Evolutionary conservation across 2,888 invertebrate species (phyloP).

Genomic region (Sclerodermus sp.): DNA sequence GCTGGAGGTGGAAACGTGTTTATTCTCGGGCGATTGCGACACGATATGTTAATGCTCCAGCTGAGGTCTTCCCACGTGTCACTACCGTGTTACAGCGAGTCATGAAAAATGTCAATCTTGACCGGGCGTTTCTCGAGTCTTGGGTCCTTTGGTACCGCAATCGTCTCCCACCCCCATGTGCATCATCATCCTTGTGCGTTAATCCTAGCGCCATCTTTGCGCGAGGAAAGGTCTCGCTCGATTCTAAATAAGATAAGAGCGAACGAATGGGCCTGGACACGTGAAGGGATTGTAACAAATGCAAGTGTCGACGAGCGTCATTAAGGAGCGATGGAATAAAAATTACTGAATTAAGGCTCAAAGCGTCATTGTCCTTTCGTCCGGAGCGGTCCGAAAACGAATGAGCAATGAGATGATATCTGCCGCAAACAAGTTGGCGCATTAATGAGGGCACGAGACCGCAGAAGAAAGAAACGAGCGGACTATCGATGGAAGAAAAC

Average conservation of each 20-base stretch:
- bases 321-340: constrained; percentile 10
- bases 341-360: constrained; percentile 8
- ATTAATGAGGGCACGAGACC: constrained; percentile 38
- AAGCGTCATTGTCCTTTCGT: constrained; percentile 15
- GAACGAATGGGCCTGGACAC: no score
- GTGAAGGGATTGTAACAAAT: neutral
- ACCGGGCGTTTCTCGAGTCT: no score
- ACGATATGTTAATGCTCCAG: constrained; percentile 33
- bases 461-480: constrained; percentile 22
- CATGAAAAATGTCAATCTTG: constrained; percentile 19
- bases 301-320: neutral
- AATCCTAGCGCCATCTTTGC: neutral
- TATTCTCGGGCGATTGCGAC: constrained; percentile 35
- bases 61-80: constrained; percentile 32
- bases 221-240: neutral
- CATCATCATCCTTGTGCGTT: neutral
- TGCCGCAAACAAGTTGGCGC: constrained; percentile 42
- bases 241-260: no score
- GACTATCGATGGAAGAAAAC: constrained; percentile 16
- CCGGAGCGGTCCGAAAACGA: constrained; percentile 5
- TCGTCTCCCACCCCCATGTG: no score
- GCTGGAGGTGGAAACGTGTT: constrained; percentile 27
- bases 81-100: constrained; percentile 12
- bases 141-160: no score
- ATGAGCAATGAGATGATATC: constrained; percentile 36